Conservation (phyloP, 2,888 invertebrate species). For the Drosophila basisetae region DNA sequence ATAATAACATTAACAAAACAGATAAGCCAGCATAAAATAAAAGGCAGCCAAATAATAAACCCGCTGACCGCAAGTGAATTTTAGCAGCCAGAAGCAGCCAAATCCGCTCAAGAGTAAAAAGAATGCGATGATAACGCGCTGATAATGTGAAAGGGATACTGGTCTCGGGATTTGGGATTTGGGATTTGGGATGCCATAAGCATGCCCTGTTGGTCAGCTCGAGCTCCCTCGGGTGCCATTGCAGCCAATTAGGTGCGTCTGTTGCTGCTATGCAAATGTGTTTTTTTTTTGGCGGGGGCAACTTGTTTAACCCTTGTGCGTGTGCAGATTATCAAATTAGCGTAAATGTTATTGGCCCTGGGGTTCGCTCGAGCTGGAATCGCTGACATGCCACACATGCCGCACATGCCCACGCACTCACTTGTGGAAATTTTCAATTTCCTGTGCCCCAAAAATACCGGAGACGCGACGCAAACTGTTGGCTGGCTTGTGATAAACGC, state of each 20-base stretch:
- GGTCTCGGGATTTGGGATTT: not conserved
- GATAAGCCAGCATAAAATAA: conserved; percentile 76
- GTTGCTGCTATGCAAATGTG: conserved; percentile 83
- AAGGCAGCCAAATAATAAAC: conserved; percentile 81
- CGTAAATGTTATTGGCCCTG: conserved; percentile 75
- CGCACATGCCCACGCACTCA: conserved; percentile 25
- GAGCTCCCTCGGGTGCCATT: conserved; percentile 84
- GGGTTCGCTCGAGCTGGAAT: conserved; percentile 40
- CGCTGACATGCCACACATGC: conserved; percentile 66
- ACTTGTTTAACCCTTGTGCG: conserved; percentile 66
- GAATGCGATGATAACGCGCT: conserved; percentile 78
- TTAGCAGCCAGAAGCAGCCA: conserved; percentile 12
- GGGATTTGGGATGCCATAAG: conserved; percentile 26
- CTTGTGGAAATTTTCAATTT: conserved; percentile 77
- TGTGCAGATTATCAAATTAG: conserved; percentile 82
- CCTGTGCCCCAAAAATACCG: conserved; percentile 45
- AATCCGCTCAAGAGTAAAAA: conserved; percentile 60
- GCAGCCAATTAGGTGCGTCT: conserved; percentile 85
- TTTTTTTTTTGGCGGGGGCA: conserved; percentile 21
- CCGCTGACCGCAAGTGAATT: conserved; percentile 69
- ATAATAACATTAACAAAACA: conserved; percentile 41
- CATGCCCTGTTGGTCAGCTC: conserved; percentile 46
- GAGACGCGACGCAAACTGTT: conserved; percentile 20
- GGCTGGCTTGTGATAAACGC: conserved; percentile 57
- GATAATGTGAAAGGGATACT: conserved; percentile 62